Conservation (phyloP, 2,113 vertebrate genomes). For the Neodontobutis hainanensis region DNA sequence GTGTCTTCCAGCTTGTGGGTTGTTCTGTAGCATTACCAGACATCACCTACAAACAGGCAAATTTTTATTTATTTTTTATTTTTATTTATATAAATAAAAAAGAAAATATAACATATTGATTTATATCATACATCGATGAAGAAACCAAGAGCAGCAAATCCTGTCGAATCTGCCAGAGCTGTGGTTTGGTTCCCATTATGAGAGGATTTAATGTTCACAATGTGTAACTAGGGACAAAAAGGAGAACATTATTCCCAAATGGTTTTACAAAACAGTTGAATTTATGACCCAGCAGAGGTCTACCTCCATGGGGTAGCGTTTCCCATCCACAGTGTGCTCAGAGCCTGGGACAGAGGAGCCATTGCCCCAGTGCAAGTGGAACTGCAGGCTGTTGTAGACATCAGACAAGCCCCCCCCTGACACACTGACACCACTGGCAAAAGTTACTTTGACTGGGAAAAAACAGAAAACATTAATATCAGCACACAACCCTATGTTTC, state of each 20-base stretch:
- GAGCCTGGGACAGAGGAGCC: conserved; percentile 53
- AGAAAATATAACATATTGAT: background rate
- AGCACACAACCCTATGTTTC: background rate
- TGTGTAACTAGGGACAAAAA: conserved; percentile 69
- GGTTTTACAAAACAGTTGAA: background rate
- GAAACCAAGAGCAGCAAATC: conserved; percentile 71
- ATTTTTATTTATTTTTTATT: background rate
- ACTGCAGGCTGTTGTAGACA: conserved; percentile 59
- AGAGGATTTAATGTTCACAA: conserved; percentile 66
- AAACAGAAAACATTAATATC: background rate
- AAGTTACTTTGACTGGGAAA: conserved; percentile 40
- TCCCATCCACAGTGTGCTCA: conserved; percentile 72
- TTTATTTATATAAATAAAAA: background rate
- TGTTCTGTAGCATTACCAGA: conserved; percentile 2
- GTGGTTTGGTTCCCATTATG: conserved; percentile 3
- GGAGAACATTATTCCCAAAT: background rate
- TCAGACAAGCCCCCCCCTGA: conserved; percentile 44
- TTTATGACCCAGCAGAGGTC: background rate
- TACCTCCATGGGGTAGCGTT: conserved; percentile 76
- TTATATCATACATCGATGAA: conserved; percentile 51
- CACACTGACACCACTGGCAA: background rate
- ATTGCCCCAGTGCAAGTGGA: conserved; percentile 78
- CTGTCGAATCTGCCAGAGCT: conserved; percentile 42
- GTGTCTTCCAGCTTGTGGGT: conserved; percentile 60
- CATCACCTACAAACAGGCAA: conserved; percentile 24